These are phyloP conservation scores for Arbacia lixula DNA, from an alignment of 53 echinoderm and acorn worm species.

Conservation along the genomic window DNA sequence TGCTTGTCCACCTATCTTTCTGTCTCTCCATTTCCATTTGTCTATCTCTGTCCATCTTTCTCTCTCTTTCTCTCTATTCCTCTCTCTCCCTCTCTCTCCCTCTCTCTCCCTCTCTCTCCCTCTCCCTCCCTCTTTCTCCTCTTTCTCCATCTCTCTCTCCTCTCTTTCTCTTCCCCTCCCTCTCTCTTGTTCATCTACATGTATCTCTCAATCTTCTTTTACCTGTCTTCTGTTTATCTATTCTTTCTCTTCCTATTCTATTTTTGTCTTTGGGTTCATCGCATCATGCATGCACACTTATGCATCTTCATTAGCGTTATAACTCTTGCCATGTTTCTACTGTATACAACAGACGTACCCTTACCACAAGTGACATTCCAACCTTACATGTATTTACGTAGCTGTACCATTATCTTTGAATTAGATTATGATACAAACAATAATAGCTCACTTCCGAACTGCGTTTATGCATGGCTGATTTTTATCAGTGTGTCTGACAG, in stretches of 20 bases:
- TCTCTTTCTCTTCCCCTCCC: background rate
- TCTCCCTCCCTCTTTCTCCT: background rate
- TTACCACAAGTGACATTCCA: too few species aligned
- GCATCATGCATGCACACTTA: too few species aligned
- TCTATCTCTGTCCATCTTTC: background rate
- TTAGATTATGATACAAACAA: too few species aligned
- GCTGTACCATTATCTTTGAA: too few species aligned
- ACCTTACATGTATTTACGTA: too few species aligned
- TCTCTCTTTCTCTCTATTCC: constrained; percentile 30
- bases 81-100: background rate
- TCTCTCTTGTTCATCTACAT: background rate
- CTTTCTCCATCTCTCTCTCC: background rate
- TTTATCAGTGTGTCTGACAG: too few species aligned
- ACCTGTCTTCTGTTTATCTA: background rate
- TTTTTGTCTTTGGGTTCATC: too few species aligned
- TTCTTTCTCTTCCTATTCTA: background rate
- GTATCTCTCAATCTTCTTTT: background rate
- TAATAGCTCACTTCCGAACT: too few species aligned
- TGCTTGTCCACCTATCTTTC: constrained; percentile 2
- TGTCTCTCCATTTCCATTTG: background rate
- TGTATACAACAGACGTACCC: too few species aligned
- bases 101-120: background rate
- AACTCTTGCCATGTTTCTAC: too few species aligned
- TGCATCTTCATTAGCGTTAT: too few species aligned
- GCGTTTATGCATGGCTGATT: too few species aligned